phyloP scores from a whole-genome alignment of 1,140 invertebrate genomes.

The Bombyx mandarina region DNA sequence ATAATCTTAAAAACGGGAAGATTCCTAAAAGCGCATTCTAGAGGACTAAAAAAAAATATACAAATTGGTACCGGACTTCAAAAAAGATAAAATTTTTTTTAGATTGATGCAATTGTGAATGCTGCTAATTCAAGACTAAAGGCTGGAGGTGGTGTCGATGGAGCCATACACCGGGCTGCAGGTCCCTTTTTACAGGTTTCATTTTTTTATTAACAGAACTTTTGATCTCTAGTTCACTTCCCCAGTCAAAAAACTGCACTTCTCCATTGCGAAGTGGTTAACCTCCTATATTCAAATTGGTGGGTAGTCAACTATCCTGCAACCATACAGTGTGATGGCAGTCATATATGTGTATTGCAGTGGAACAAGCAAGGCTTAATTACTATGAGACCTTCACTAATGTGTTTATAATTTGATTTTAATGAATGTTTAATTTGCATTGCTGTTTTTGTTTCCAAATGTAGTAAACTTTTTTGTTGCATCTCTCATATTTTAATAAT shows the following conservation, averaged over 20 bases:
- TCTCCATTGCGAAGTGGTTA: neutral
- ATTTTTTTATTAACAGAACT: slow-evolving; percentile 15
- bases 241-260: neutral
- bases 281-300: neutral
- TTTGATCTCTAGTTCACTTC: no score
- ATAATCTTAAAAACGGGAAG: neutral
- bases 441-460: no score
- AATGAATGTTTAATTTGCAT: neutral
- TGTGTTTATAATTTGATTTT: no score
- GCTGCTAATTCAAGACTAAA: slow-evolving; percentile 86
- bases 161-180: slow-evolving; percentile 86
- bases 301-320: no score
- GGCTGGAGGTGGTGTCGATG: slow-evolving; percentile 92
- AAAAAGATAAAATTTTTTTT: slow-evolving; percentile 8
- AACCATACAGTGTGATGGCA: neutral
- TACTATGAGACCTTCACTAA: no score
- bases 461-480: no score
- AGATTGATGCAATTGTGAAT: slow-evolving; percentile 93
- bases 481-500: no score
- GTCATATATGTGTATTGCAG: neutral
- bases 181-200: slow-evolving; percentile 72
- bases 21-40: neutral
- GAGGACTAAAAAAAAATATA: neutral
- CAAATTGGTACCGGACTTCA: neutral
- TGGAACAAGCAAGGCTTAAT: no score